phyloP scores from a whole-genome alignment of 2,797 vertebrate genomes.

The Tenualosa thibaudeaui region DNA sequence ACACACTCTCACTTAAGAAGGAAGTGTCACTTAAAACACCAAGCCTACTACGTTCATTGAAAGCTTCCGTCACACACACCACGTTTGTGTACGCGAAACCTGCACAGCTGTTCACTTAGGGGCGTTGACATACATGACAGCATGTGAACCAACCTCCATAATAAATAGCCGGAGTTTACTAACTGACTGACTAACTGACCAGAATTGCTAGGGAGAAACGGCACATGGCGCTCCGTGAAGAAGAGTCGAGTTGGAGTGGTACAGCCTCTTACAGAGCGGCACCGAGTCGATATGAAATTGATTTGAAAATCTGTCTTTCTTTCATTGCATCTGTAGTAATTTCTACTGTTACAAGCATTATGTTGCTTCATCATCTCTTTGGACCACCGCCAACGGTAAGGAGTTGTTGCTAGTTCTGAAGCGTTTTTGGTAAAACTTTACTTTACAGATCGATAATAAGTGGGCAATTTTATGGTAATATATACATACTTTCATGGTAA shows the following conservation, averaged over 20 bases:
- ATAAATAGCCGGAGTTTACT: background rate
- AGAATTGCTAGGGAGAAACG: too few species aligned
- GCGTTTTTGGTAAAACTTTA: too few species aligned
- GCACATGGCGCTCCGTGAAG: too few species aligned
- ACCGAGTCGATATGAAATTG: background rate
- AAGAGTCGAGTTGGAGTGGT: too few species aligned
- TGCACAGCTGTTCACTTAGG: background rate
- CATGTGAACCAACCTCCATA: too few species aligned
- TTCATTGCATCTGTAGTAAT: background rate
- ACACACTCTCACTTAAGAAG: too few species aligned
- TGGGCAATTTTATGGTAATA: too few species aligned
- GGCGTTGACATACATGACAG: background rate
- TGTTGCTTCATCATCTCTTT: background rate
- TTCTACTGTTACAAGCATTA: background rate
- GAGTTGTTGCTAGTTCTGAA: too few species aligned
- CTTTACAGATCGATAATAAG: too few species aligned
- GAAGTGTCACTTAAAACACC: too few species aligned
- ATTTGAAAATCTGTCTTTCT: background rate
- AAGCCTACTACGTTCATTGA: too few species aligned
- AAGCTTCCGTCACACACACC: background rate
- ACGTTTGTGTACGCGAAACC: background rate
- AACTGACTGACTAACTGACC: background rate
- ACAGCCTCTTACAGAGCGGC: background rate
- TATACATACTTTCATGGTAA: too few species aligned
- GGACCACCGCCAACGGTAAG: background rate